Base-by-base conservation (phyloP, 2,888 invertebrate species). In the Andrena chrysosceles region DNA sequence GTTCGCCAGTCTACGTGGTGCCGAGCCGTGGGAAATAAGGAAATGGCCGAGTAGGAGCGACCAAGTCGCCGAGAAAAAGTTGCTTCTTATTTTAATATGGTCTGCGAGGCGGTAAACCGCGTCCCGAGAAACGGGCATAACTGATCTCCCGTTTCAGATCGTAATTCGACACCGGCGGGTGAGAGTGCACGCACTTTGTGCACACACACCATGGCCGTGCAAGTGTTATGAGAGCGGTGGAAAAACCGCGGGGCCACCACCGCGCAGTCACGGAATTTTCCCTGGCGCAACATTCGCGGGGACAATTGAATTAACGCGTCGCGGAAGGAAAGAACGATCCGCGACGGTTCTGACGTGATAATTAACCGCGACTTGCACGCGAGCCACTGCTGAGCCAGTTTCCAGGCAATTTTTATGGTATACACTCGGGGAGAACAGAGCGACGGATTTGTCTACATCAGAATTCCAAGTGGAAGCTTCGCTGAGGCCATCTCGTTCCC, bases 51-150 rank as follows among this genome's bases (percentile, higher is more conserved):
- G 31, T 33, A 49, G 33, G 26, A n/a, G 29, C 63, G 33, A 60
- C 56, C 10, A 23, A 67, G 68, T 42, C 42, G 20, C 8, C 64
- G 13, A 54, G 66, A 84, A 83, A 79, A 83, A 69, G 73, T 10
- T 5, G 13, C 42, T 42, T 75, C 68, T 79, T 74, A 67, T 79
- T 79, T 71, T 68, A 71, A 60, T 70, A 60, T 77, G 72, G 35
- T 69, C 73, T 66, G 54, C 69, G 73, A 67, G 78, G 85, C 87
- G 87, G 84, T 84, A 81, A 84, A 81, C 77, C 85, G 71, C 81
- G 81, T 64, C 71, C 35, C 75, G 71, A 62, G 77, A 72, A 79
- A 70, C 69, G 33, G 70, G 66, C 72, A 69, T 63, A 66, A 13
- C 23, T 67, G 29, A 64, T 83, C 83, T 87, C 85, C 64, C 54